Percentiles rank a stretch among this genome's conserved stretches.
Conservation (phyloP, 1,140 invertebrate genomes). For the Drosophila melanica region DNA sequence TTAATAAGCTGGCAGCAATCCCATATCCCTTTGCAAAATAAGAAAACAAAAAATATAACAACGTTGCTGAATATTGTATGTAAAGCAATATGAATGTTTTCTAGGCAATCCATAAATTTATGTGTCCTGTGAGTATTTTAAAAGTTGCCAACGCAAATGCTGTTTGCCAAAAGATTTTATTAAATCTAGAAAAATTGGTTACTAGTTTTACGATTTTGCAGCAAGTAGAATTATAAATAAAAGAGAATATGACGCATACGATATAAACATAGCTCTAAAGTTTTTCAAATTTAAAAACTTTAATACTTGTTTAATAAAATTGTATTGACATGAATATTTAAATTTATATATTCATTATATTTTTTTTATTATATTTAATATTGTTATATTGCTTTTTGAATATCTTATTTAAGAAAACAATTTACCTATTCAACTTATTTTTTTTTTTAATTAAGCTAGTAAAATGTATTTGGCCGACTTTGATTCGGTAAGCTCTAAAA, state of each 20-base stretch:
- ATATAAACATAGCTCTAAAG: too few species aligned
- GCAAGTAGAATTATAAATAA: background rate
- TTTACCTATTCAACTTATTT: too few species aligned
- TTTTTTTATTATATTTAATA: background rate
- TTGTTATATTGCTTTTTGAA: too few species aligned
- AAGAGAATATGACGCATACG: background rate
- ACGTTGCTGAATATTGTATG: too few species aligned
- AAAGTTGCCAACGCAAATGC: background rate
- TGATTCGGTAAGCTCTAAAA: background rate
- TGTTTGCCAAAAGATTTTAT: background rate
- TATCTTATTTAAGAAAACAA: too few species aligned
- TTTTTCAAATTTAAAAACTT: too few species aligned
- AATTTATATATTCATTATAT: background rate
- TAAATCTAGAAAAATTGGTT: background rate
- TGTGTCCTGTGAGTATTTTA: background rate
- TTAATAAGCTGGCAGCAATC: conserved; percentile 60
- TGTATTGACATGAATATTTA: too few species aligned
- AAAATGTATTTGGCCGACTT: background rate
- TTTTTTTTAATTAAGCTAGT: too few species aligned
- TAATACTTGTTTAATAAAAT: too few species aligned
- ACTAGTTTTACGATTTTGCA: background rate
- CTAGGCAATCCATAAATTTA: background rate
- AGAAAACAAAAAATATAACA: too few species aligned
- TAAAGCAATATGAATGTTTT: too few species aligned
- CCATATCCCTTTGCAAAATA: background rate